Conservation (phyloP, 1,140 invertebrate genomes). For the Scylla paramamosain region DNA sequence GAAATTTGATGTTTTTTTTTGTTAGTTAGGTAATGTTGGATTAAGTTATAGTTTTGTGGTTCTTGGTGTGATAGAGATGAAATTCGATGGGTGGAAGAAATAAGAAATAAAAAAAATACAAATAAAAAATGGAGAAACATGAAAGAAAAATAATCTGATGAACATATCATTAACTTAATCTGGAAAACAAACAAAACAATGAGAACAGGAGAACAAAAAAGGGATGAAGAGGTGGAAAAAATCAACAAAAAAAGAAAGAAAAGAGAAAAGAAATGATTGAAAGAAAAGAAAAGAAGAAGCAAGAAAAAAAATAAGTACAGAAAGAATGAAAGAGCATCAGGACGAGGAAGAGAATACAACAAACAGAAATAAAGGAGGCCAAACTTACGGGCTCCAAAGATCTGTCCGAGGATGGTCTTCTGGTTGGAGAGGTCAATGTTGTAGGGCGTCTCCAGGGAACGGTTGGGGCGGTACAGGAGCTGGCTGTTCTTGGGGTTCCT, state of each 20-base stretch:
- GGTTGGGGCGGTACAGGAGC: constrained; percentile 95
- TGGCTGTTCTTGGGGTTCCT: constrained; percentile 98
- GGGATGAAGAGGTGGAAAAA: background rate
- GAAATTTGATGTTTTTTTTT: no score
- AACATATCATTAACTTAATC: no score
- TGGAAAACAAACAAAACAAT: no score
- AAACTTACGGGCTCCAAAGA: constrained; percentile 93
- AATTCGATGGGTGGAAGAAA: background rate
- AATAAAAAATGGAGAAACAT: background rate
- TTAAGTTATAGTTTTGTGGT: no score
- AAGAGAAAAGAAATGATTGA: no score
- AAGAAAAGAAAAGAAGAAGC: background rate
- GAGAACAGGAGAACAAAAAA: background rate
- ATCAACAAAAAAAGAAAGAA: background rate
- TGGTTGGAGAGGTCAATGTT: constrained; percentile 97
- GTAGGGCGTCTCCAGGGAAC: constrained; percentile 96
- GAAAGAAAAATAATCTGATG: no score
- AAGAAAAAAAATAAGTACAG: background rate
- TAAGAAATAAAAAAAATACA: no score
- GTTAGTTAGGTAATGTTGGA: no score
- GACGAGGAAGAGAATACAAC: no score
- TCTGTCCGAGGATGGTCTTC: constrained; percentile 96
- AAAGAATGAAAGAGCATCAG: no score
- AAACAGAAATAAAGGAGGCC: background rate
- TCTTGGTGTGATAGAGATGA: no score